These are phyloP conservation scores for Volucella zonaria DNA, from an alignment of 2,888 invertebrate species.

Conservation along the genomic window DNA sequence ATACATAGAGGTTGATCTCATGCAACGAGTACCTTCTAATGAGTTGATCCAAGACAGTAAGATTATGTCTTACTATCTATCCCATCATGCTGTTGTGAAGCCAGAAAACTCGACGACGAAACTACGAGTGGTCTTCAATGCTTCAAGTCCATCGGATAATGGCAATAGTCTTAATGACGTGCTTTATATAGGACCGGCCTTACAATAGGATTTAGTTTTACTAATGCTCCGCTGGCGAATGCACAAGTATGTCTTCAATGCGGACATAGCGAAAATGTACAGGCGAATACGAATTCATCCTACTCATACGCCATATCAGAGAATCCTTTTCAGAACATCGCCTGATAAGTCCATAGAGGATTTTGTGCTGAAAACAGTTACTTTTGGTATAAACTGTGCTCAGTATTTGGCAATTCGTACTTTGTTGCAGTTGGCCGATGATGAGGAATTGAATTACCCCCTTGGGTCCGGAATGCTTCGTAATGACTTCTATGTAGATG, in stretches of 20 bases:
- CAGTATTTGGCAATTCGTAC: slow-evolving; percentile 57
- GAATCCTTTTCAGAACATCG: slow-evolving; percentile 56
- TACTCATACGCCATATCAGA: slow-evolving; percentile 63
- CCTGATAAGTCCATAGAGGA: slow-evolving; percentile 19
- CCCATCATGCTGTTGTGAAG: too few relatives aligned
- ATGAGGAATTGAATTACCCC: slow-evolving; percentile 22
- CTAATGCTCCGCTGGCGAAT: too few relatives aligned
- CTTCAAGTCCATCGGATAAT: too few relatives aligned
- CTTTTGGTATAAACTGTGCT: slow-evolving; percentile 46
- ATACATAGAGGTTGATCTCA: too few relatives aligned
- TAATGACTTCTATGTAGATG: slow-evolving; percentile 55
- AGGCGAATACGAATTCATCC: slow-evolving; percentile 65
- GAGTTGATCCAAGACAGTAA: too few relatives aligned
- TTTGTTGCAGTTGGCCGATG: slow-evolving; percentile 43
- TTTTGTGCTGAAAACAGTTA: slow-evolving; percentile 48
- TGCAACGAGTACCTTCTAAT: too few relatives aligned
- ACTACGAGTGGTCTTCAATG: too few relatives aligned
- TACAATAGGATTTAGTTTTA: too few relatives aligned
- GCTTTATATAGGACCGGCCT: too few relatives aligned
- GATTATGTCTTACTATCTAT: too few relatives aligned
- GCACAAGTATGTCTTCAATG: slow-evolving; percentile 60
- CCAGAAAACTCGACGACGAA: too few relatives aligned
- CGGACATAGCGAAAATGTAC: slow-evolving; percentile 75
- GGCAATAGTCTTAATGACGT: too few relatives aligned
- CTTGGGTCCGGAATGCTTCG: slow-evolving; percentile 30